These are phyloP conservation scores for Pseudorhombus dupliciocellatus DNA, from an alignment of 2,113 vertebrate genomes.

Conservation along the genomic window DNA sequence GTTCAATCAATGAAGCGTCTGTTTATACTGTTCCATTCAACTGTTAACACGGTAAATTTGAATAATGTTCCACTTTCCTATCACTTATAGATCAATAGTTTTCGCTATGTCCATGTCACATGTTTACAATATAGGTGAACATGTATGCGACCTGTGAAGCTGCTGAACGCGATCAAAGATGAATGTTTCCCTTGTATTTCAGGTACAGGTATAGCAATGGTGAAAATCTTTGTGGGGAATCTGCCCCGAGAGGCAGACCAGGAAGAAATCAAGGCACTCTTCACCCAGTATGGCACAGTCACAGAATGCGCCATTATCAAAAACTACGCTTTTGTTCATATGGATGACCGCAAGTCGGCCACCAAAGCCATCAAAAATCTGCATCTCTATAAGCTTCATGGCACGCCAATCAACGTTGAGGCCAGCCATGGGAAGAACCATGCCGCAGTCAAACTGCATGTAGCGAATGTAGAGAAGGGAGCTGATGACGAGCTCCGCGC, in stretches of 20 bases:
- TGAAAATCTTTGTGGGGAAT: slow-evolving; percentile 86
- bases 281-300: slow-evolving; percentile 78
- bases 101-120: neutral
- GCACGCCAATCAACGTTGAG: slow-evolving; percentile 83
- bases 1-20: neutral
- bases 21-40: neutral
- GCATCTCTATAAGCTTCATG: slow-evolving; percentile 82
- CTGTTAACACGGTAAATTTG: too few relatives aligned
- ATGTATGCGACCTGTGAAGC: too few relatives aligned
- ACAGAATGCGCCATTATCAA: slow-evolving; percentile 85
- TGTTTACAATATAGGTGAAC: too few relatives aligned
- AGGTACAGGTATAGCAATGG: slow-evolving; percentile 70
- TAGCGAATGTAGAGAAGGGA: slow-evolving; percentile 83
- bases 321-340: slow-evolving; percentile 85
- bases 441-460: slow-evolving; percentile 81
- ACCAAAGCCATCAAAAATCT: slow-evolving; percentile 83
- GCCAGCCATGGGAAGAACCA: slow-evolving; percentile 83
- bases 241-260: slow-evolving; percentile 79
- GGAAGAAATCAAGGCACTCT: slow-evolving; percentile 81
- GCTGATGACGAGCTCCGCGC: slow-evolving; percentile 80
- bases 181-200: neutral
- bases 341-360: slow-evolving; percentile 84
- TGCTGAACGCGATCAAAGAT: neutral
- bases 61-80: neutral
- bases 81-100: neutral